Evolutionary conservation across 2,888 invertebrate species (phyloP).

Genomic region (Diarsia dahlii): DNA sequence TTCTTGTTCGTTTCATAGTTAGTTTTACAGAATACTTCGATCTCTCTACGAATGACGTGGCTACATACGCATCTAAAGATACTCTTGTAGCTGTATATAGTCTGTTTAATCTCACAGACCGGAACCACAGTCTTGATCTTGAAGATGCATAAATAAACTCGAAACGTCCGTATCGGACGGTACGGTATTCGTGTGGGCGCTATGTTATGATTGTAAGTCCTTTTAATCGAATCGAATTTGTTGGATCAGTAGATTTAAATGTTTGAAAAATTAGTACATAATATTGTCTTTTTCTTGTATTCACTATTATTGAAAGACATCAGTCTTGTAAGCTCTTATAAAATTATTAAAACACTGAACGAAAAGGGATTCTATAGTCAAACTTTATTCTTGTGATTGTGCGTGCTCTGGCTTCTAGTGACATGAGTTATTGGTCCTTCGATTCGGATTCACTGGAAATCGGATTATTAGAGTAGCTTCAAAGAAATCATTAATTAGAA

Average conservation of each 20-base stretch:
- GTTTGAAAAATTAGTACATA: too few species aligned
- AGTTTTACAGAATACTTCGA: not conserved
- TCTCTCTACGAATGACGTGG: not conserved
- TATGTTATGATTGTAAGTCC: not conserved
- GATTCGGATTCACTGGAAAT: not conserved
- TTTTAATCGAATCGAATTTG: not conserved
- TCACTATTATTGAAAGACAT: too few species aligned
- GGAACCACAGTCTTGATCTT: slow-evolving; percentile 40
- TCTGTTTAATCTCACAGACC: slow-evolving; percentile 36
- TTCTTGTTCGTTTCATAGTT: not conserved
- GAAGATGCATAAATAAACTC: slow-evolving; percentile 42
- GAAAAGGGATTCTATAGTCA: too few species aligned
- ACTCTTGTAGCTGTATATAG: not conserved
- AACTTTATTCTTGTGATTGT: too few species aligned
- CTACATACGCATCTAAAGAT: slow-evolving; percentile 10
- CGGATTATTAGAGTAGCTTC: not conserved
- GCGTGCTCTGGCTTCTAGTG: too few species aligned
- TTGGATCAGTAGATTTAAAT: too few species aligned
- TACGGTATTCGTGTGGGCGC: not conserved
- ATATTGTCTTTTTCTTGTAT: too few species aligned
- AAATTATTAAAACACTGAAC: too few species aligned
- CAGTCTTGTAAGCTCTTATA: too few species aligned
- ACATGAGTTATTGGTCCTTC: too few species aligned
- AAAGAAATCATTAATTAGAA: not conserved
- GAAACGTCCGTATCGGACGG: not conserved